Evolutionary conservation across 2,888 invertebrate genomes (phyloP), one percentile per base, ranked within the genome.

Genomic region (Napeogenes inachia): DNA sequence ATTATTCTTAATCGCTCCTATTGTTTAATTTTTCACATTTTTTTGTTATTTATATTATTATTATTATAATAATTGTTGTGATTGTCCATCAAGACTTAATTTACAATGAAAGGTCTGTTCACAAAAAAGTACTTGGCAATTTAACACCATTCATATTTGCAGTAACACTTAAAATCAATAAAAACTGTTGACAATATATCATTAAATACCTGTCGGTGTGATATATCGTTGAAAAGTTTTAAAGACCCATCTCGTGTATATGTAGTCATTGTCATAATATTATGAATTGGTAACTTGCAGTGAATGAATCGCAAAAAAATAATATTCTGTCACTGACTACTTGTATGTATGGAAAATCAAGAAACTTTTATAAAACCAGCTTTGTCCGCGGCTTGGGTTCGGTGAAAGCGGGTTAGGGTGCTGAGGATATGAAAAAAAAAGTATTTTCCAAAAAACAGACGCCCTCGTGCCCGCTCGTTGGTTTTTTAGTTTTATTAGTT

Each of bases 241-340:
- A 71, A 69, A 73, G 73, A 71, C 66, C 69, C 72, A 61, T 62
- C 64, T 67, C 68, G 61, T 66, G 61, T 70, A 77, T 75, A 61
- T 56, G 38, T 35, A 35, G 62, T 66, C 56, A 62, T 60, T 62
- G 60, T 66, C 60, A 60, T 53, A 70, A 38, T 73, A 70, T 64
- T 68, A 42, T 63, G 62, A 68, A 68, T 71, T 66, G 71, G 63
- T 68, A 70, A 65, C 54, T 62, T 57, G 45, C 60, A 58, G 42
- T 42, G 42, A 6, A 42, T 42, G 10, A 42, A 1, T 21, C 10
- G 1, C 42, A 42, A 10, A 42, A 10, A 42, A 10, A 10, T 42
- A 42, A 4, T 38, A 38, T 38, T 38, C 8, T 38, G 38, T 38
- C 38, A 38, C 4, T 38, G 10, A 42, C 42, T 10, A 10, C 10